These are phyloP conservation scores for Mirza zaza DNA, from an alignment of 2,113 vertebrate genomes.

Conservation along the genomic window DNA sequence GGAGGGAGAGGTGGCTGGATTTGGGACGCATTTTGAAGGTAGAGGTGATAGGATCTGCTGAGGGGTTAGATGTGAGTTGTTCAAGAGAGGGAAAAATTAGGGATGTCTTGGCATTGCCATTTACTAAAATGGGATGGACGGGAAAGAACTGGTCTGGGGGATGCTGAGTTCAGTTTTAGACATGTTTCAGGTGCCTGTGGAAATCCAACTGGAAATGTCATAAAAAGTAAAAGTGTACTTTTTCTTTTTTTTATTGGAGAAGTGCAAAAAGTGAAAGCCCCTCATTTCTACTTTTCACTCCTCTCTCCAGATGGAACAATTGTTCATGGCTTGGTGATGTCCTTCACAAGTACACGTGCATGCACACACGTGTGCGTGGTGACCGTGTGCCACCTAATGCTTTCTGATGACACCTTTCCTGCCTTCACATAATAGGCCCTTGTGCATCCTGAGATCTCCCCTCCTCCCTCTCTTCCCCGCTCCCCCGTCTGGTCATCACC, in stretches of 20 bases:
- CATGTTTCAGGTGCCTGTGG: neutral
- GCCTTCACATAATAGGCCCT: neutral
- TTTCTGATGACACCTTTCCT: neutral
- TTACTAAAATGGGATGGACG: neutral
- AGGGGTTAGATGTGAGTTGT: neutral
- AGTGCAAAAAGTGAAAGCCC: neutral
- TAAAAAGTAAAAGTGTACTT: neutral
- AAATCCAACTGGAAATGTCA: neutral
- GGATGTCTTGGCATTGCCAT: neutral
- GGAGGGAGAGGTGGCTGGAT: neutral
- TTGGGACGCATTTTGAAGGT: neutral
- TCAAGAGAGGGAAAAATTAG: neutral
- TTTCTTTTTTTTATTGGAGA: neutral
- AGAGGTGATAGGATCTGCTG: neutral
- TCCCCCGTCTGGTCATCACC: fast-evolving
- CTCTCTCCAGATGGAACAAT: neutral
- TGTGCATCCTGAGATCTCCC: neutral
- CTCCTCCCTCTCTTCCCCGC: neutral
- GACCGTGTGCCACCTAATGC: neutral
- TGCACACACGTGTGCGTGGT: fast-evolving
- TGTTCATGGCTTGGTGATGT: neutral
- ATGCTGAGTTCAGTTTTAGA: neutral
- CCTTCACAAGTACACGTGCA: neutral
- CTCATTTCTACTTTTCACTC: neutral
- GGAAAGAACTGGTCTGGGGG: neutral